These are phyloP conservation scores for Drosophila histrio DNA, from an alignment of 2,888 invertebrate genomes.

Conservation along the genomic window DNA sequence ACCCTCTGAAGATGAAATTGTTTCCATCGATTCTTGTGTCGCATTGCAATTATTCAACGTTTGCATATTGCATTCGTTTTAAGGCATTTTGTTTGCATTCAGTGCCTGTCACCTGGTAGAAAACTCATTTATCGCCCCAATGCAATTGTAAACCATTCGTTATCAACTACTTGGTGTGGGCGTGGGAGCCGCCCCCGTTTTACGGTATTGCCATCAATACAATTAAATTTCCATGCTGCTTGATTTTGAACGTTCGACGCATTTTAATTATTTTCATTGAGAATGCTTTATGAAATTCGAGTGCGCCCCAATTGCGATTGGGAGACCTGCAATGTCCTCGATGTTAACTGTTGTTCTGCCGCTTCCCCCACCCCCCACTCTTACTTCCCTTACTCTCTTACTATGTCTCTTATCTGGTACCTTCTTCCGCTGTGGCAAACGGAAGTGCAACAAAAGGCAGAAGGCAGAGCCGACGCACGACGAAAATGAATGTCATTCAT, in stretches of 20 bases:
- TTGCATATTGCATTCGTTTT: slow-evolving; percentile 40
- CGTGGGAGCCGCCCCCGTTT: background rate
- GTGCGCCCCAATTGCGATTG: slow-evolving; percentile 44
- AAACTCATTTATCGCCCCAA: slow-evolving; percentile 60
- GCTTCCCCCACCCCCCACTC: background rate
- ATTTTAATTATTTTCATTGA: slow-evolving; percentile 79
- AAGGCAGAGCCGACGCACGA: slow-evolving; percentile 26
- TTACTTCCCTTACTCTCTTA: background rate
- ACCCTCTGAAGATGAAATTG: slow-evolving; percentile 22
- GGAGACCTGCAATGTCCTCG: slow-evolving; percentile 29
- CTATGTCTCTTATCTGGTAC: slow-evolving; percentile 44
- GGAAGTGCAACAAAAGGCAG: slow-evolving; percentile 68
- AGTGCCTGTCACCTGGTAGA: slow-evolving; percentile 34
- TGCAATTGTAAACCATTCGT: slow-evolving; percentile 45
- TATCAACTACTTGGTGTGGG: slow-evolving; percentile 25
- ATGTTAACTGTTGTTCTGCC: slow-evolving; percentile 12
- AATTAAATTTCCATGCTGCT: slow-evolving; percentile 78
- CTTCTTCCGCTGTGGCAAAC: slow-evolving; percentile 65
- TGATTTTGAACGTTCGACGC: slow-evolving; percentile 74
- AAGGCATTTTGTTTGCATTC: slow-evolving; percentile 47
- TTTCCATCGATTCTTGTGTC: slow-evolving; percentile 6
- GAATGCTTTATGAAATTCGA: slow-evolving; percentile 74
- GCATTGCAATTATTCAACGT: slow-evolving; percentile 24
- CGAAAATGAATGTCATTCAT: slow-evolving; percentile 77
- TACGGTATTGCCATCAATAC: slow-evolving; percentile 58